These are phyloP conservation scores for Phalacrocorax carbo DNA, from an alignment of 2,113 vertebrate genomes.

Conservation along the genomic window DNA sequence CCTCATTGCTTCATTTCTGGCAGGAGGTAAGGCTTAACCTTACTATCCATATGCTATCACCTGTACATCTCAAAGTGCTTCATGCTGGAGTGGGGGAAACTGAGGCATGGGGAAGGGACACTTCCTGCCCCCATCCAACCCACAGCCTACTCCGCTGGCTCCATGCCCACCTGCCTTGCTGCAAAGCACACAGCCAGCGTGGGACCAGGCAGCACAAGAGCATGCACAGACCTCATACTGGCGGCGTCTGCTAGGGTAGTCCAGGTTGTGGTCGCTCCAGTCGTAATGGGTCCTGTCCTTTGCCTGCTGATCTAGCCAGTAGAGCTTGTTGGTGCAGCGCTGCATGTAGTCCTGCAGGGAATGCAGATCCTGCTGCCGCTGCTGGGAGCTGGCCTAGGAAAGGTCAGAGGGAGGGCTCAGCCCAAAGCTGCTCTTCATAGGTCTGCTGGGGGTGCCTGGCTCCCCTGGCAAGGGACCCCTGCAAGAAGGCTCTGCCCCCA, in stretches of 20 bases:
- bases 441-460: not conserved
- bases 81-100: not conserved
- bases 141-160: not conserved
- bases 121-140: not conserved
- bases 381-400: constrained; percentile 69
- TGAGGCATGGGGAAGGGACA: accelerated
- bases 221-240: constrained; percentile 85
- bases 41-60: not conserved
- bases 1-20: not conserved
- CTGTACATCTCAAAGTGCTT: not conserved
- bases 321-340: constrained; percentile 96
- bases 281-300: constrained; percentile 88
- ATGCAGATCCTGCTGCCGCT: constrained; percentile 87
- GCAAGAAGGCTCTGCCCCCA: not conserved
- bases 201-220: not conserved
- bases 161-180: not conserved
- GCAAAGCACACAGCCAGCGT: no score
- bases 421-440: not conserved
- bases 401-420: not conserved
- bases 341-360: constrained; percentile 96
- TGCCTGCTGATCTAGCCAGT: constrained; percentile 98
- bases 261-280: constrained; percentile 93
- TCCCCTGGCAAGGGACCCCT: not conserved
- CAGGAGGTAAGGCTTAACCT: not conserved
- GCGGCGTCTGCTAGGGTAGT: constrained; percentile 89